Evolutionary conservation across 53 echinoderm and acorn worm species (phyloP), one percentile per base, ranked within the genome.

Genomic region (Echinometra lucunter): DNA sequence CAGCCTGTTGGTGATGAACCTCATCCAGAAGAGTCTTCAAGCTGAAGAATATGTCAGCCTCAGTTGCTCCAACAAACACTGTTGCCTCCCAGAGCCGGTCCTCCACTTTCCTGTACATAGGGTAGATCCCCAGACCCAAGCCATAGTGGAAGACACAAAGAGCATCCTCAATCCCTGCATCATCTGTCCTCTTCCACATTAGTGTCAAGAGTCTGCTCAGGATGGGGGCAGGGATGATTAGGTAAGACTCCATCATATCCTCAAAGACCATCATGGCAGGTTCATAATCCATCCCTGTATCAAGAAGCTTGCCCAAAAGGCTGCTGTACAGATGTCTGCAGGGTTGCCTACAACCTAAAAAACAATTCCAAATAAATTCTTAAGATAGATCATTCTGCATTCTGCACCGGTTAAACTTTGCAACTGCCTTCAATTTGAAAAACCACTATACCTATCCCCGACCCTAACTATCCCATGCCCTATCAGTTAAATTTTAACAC

Each of bases 1-100:
- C 56, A 38, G 0, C 85, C 85, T 28, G 53, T 37, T 45, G 69
- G 45, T 91, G 66, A 8, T 57, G 94, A 3, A 94, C 16, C 85
- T 94, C 63, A 44, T 94, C 94, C 87, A 94, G 92, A 47, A 92
- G 75, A 55, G 92, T 92, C 92, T 47, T 92, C 81, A 92, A 56
- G 44, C 67, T 42, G 85, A 94, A 94, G 94, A 63, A 94, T 44
- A 94, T 44, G 45, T 94, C 94, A 23, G 94, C 94, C 25, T 94
- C 66, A 15, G 94, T 66, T 15, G 94, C 94, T 58, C 85, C 94
- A 7, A 94, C 37, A 27, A 94, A 38, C 16, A 85, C 60, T 3
- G 87, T 63, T 37, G 85, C 28, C 66, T 82, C 85, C 94, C 94
- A 94, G 32, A 28, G 13, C 4, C 19, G 1, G 12, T 78, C 81